A percentile compares a stretch with the other conserved stretches of the same genome.
Conservation (phyloP, 2,113 vertebrate genomes). For the Hippopotamus amphibius region DNA sequence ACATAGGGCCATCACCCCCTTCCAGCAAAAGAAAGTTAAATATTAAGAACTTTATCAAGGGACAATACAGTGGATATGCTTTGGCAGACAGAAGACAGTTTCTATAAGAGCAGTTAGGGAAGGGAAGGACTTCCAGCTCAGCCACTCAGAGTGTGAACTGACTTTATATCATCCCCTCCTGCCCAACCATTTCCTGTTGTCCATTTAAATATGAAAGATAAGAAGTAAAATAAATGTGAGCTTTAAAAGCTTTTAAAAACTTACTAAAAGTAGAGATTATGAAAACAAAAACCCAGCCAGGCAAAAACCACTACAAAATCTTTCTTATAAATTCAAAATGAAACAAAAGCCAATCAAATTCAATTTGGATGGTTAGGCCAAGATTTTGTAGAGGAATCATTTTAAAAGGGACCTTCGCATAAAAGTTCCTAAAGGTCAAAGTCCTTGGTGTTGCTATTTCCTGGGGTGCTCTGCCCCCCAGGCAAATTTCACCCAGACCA, state of each 20-base stretch:
- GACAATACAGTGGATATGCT: not conserved
- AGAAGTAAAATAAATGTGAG: constrained; percentile 58
- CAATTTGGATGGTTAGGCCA: not conserved
- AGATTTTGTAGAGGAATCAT: constrained; percentile 2
- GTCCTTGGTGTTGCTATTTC: not conserved
- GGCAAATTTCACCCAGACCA: not conserved
- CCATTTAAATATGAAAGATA: constrained; percentile 55
- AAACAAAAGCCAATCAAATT: not conserved
- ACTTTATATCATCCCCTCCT: constrained; percentile 1
- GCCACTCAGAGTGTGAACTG: not conserved
- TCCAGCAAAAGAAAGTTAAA: constrained; percentile 12
- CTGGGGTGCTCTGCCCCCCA: not conserved
- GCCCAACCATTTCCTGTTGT: constrained; percentile 24
- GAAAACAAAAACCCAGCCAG: constrained; percentile 37
- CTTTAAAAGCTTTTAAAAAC: not conserved
- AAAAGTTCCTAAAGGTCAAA: constrained; percentile 23
- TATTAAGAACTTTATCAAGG: constrained; percentile 41
- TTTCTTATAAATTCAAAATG: constrained; percentile 42
- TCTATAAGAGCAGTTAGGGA: not conserved
- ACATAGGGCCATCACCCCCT: not conserved
- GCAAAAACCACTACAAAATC: constrained; percentile 17
- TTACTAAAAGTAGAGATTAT: constrained; percentile 14
- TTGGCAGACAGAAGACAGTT: not conserved
- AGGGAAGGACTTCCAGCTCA: not conserved
- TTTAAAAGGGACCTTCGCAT: constrained; percentile 49